phyloP scores from a whole-genome alignment of 2,888 invertebrate genomes.

The Eustalomyia histrio region DNA sequence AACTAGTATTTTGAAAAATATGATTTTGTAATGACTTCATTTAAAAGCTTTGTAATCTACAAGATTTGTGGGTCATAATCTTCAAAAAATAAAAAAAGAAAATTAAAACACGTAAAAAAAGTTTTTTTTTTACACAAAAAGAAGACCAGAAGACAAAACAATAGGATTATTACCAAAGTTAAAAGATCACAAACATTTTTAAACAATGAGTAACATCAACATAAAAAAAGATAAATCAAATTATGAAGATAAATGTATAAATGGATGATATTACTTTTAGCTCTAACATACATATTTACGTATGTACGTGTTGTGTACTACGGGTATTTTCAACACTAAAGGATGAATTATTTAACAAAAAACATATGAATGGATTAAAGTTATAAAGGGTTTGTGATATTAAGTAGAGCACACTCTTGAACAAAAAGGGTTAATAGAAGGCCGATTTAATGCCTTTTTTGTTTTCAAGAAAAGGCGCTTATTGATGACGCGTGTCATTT shows the following conservation, averaged over 20 bases:
- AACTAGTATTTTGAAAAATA: conserved; percentile 53
- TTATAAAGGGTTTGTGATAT: neutral
- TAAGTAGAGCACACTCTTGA: neutral
- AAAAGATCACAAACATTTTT: conserved; percentile 22
- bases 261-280: conserved; percentile 19
- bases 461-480: conserved; percentile 58
- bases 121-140: conserved; percentile 20
- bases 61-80: conserved; percentile 3
- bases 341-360: neutral
- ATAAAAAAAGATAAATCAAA: conserved; percentile 47
- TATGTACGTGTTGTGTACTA: too few species aligned
- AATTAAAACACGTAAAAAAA: conserved; percentile 32
- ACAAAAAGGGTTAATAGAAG: neutral
- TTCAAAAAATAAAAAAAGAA: neutral
- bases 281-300: neutral
- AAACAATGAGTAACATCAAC: conserved; percentile 47
- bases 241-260: conserved; percentile 38
- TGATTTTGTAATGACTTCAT: conserved; percentile 59
- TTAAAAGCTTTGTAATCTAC: conserved; percentile 26
- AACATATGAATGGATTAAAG: neutral
- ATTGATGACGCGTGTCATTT: conserved; percentile 74
- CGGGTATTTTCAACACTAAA: neutral
- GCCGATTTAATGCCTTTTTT: neutral
- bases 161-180: conserved; percentile 31
- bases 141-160: conserved; percentile 22